Percentiles rank a stretch among this genome's conserved stretches.
These are phyloP conservation scores for Taphrorychus bicolor DNA, from an alignment of 2,888 invertebrate species.

Conservation along the genomic window DNA sequence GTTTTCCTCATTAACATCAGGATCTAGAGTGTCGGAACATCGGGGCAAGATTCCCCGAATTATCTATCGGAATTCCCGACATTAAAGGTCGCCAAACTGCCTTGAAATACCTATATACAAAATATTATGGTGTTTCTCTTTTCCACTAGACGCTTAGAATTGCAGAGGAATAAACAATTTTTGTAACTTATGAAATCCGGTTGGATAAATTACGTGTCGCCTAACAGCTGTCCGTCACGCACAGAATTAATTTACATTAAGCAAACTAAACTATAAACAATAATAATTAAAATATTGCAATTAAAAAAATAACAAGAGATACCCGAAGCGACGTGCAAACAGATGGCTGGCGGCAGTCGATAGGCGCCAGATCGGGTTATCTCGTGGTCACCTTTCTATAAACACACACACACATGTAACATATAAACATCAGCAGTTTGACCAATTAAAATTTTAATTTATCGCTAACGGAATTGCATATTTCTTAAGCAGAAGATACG, in stretches of 20 bases:
- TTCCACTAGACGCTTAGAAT: too few species aligned
- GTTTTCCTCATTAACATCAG: neutral
- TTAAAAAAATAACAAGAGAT: conserved; percentile 12
- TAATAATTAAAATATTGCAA: conserved; percentile 19
- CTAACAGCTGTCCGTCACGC: neutral
- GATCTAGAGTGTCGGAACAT: neutral
- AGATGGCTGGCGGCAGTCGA: conserved; percentile 18
- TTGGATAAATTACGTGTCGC: neutral
- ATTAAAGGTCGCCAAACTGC: neutral
- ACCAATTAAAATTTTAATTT: neutral
- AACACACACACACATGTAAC: conserved; percentile 3
- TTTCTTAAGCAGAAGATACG: neutral
- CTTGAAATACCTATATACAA: neutral
- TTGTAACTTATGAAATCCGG: neutral
- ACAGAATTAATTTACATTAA: conserved; percentile 26
- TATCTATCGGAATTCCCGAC: neutral
- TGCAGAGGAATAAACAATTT: too few species aligned
- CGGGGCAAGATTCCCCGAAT: neutral
- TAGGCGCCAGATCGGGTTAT: conserved; percentile 27
- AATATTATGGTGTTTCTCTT: too few species aligned
- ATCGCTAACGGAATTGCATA: neutral
- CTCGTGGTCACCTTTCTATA: conserved; percentile 24
- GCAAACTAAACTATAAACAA: conserved; percentile 15
- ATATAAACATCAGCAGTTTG: conserved; percentile 3
- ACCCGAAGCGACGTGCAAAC: conserved; percentile 13